A percentile compares a stretch with the other conserved stretches of the same genome.
These are phyloP conservation scores for Lepetodrilus schrolli DNA, from an alignment of 2,888 invertebrate genomes.

Conservation along the genomic window DNA sequence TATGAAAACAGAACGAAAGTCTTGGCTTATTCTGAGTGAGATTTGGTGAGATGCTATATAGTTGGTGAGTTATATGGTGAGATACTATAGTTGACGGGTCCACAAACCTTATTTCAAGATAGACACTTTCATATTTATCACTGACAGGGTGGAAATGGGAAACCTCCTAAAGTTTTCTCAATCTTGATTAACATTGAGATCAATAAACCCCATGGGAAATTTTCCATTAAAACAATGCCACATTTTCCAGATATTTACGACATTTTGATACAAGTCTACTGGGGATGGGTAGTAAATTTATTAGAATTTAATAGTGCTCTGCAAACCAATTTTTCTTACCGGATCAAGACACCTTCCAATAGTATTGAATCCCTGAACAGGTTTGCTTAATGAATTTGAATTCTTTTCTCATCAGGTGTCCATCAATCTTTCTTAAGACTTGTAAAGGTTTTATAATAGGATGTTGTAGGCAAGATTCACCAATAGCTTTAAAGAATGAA, in stretches of 20 bases:
- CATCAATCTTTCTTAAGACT: neutral
- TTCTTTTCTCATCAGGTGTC: neutral
- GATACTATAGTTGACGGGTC: neutral
- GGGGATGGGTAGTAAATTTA: neutral
- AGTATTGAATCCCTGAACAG: neutral
- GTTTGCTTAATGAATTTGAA: neutral
- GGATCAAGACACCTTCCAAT: neutral
- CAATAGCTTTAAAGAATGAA: neutral
- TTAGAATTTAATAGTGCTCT: neutral
- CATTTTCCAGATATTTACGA: constrained; percentile 14
- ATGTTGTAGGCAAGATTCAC: neutral
- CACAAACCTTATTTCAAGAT: too few species aligned
- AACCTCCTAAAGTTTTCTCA: constrained; percentile 22
- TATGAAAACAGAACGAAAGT: too few species aligned
- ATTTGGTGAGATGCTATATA: neutral
- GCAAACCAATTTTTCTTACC: constrained; percentile 1
- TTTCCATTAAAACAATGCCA: constrained; percentile 12
- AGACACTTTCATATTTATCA: neutral
- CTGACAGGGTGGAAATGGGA: constrained; percentile 10
- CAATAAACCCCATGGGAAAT: neutral
- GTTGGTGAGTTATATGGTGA: neutral
- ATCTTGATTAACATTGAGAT: constrained; percentile 12
- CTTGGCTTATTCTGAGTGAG: too few species aligned
- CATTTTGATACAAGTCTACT: constrained; percentile 14
- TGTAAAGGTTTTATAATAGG: neutral